These are phyloP conservation scores for Eupsittula cactorum DNA, from an alignment of 2,113 vertebrate species.

Conservation along the genomic window DNA sequence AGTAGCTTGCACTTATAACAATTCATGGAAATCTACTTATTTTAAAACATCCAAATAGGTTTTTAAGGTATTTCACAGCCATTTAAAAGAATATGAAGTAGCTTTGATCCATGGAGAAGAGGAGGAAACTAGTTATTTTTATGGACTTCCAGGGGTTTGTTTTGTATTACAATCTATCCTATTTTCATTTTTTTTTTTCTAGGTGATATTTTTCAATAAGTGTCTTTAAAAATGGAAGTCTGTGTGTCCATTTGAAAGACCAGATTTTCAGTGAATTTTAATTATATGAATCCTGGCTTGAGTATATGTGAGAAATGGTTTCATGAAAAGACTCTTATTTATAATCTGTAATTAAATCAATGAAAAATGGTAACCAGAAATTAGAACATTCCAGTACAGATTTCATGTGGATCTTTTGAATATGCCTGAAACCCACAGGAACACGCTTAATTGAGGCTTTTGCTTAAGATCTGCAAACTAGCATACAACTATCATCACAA, in stretches of 20 bases:
- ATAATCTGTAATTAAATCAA: neutral
- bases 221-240: neutral
- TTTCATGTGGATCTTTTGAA: neutral
- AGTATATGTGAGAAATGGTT: neutral
- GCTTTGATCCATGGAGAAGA: neutral
- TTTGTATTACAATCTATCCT: neutral
- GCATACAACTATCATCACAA: neutral
- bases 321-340: neutral
- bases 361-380: neutral
- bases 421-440: neutral
- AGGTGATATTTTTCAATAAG: neutral
- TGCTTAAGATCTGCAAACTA: neutral
- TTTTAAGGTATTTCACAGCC: neutral
- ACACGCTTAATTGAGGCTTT: neutral
- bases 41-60: neutral
- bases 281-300: neutral
- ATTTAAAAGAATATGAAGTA: neutral
- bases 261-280: neutral
- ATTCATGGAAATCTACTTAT: neutral
- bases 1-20: neutral
- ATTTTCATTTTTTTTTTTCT: neutral
- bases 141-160: neutral
- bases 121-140: neutral
- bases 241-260: neutral
- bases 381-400: neutral